phyloP scores from a whole-genome alignment of 2,797 vertebrate genomes.

The Malurus leucopterus region DNA sequence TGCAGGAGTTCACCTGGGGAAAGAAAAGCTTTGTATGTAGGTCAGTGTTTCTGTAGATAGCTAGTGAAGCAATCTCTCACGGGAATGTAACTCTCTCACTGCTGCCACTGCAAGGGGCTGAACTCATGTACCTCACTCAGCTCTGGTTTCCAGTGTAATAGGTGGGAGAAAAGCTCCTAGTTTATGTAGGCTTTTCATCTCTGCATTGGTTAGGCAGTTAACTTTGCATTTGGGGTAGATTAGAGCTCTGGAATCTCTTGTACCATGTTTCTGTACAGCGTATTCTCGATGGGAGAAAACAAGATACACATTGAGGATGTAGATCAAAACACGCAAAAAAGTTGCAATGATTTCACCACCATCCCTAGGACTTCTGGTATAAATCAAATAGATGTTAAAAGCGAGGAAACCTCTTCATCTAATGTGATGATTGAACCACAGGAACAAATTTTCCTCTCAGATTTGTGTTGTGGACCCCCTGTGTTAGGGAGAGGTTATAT shows the following conservation, averaged over 20 bases:
- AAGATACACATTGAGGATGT: neutral
- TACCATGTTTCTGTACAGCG: neutral
- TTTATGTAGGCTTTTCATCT: neutral
- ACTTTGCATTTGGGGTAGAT: neutral
- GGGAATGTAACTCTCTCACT: neutral
- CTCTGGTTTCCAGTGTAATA: neutral
- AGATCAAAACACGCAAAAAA: conserved; percentile 35
- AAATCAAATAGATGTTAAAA: conserved; percentile 21
- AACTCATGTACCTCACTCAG: neutral
- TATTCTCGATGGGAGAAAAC: neutral
- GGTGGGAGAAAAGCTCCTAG: neutral
- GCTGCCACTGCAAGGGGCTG: neutral
- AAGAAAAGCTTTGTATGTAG: neutral
- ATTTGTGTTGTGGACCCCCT: conserved; percentile 14
- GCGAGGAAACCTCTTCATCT: neutral
- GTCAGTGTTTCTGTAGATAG: neutral
- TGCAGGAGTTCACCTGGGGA: conserved; percentile 12
- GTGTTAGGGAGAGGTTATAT: conserved; percentile 2
- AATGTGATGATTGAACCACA: conserved; percentile 11
- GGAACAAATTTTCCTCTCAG: conserved; percentile 19
- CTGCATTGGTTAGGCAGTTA: neutral
- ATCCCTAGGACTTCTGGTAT: neutral
- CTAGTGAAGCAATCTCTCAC: neutral
- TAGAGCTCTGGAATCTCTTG: neutral
- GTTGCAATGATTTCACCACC: conserved; percentile 5